Percentiles rank a stretch among this genome's conserved stretches.
Conservation (phyloP, 2,888 invertebrate genomes). For the Mantis religiosa region DNA sequence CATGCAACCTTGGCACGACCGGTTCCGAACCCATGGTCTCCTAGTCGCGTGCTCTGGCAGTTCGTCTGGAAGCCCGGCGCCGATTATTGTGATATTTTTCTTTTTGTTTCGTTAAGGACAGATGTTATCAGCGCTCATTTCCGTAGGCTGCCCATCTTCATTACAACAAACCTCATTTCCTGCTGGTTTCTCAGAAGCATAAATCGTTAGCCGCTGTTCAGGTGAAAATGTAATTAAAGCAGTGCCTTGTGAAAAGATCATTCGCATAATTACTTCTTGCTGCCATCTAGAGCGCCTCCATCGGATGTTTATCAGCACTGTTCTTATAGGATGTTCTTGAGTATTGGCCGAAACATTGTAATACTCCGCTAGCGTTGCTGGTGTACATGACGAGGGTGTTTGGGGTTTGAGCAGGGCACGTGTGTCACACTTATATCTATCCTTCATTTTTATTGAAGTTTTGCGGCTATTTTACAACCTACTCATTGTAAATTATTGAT, state of each 20-base stretch:
- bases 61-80: background rate
- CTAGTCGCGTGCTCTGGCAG: background rate
- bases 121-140: background rate
- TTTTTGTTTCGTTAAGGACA: background rate
- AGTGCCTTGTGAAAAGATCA: background rate
- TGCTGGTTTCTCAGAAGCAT: background rate
- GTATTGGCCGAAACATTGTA: too few species aligned
- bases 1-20: background rate
- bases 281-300: background rate
- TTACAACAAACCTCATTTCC: background rate
- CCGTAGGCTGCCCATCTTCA: background rate
- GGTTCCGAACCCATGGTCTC: background rate
- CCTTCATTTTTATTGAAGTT: too few species aligned
- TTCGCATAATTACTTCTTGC: background rate
- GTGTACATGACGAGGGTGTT: too few species aligned
- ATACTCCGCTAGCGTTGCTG: too few species aligned
- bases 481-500: too few species aligned
- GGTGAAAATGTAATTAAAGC: background rate
- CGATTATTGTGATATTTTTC: background rate
- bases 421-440: too few species aligned
- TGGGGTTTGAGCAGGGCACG: too few species aligned
- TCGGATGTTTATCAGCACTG: background rate
- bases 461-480: too few species aligned
- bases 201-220: background rate
- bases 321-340: too few species aligned